Percentiles rank a stretch among this genome's conserved stretches.
Conservation (phyloP, 2,888 invertebrate genomes). For the Liopterus haemorrhoidalis region DNA sequence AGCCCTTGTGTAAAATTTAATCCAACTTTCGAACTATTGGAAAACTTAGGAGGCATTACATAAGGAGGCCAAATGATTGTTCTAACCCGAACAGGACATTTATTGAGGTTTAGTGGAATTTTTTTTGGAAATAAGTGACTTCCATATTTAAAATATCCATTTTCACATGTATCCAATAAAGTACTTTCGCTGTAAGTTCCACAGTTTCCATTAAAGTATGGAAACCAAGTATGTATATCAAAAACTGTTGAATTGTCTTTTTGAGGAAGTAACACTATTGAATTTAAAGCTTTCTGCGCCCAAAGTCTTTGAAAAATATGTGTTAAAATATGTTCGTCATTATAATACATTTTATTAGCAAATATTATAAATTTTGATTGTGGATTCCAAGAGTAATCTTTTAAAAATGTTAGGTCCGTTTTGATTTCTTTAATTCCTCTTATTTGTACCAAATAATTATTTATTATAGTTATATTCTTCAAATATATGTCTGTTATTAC, state of each 20-base stretch:
- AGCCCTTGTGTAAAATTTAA: constrained; percentile 27
- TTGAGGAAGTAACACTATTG: constrained; percentile 13
- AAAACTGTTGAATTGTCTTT: background rate
- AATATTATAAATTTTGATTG: constrained; percentile 14
- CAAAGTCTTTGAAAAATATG: constrained; percentile 5
- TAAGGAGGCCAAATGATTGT: constrained; percentile 31
- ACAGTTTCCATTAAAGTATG: constrained; percentile 8
- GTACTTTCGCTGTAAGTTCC: constrained; percentile 4
- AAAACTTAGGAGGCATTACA: constrained; percentile 24
- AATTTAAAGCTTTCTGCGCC: constrained; percentile 10
- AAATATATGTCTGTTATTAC: background rate
- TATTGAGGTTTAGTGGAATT: constrained; percentile 25
- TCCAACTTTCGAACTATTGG: constrained; percentile 5
- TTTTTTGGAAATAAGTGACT: constrained; percentile 17
- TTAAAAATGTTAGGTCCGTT: constrained; percentile 4
- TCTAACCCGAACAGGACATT: constrained; percentile 25
- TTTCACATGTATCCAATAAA: constrained; percentile 5
- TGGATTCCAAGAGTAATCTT: constrained; percentile 11
- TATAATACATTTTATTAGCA: background rate
- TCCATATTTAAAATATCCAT: constrained; percentile 3
- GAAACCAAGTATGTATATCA: constrained; percentile 17
- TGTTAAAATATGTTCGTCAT: background rate
- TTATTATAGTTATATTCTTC: constrained; percentile 5
- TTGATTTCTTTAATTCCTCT: background rate
- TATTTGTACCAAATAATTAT: constrained; percentile 10